Evolutionary conservation across 2,797 vertebrate genomes (phyloP).

Genomic region (Oreochromis grahami): DNA sequence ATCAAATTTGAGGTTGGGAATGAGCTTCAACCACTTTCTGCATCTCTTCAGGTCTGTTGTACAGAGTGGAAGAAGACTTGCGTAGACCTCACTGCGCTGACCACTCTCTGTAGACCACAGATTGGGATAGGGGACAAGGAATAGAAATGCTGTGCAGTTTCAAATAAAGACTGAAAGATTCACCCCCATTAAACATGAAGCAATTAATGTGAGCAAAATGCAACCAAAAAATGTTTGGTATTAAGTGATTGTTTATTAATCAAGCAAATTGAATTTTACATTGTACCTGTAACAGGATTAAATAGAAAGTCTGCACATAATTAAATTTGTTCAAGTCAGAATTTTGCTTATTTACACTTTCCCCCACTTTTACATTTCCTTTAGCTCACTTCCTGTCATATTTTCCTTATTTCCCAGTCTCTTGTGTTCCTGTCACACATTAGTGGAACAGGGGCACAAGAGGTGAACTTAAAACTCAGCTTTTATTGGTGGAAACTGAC

Average conservation of each 20-base stretch:
- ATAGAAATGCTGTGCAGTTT: not conserved
- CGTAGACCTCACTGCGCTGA: not conserved
- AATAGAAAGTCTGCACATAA: not conserved
- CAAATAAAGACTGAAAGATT: not conserved
- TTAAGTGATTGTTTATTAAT: not conserved
- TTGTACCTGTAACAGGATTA: not conserved
- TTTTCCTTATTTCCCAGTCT: too few species aligned
- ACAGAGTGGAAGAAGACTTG: not conserved
- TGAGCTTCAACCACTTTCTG: not conserved
- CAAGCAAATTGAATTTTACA: not conserved
- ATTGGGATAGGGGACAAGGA: not conserved
- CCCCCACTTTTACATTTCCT: not conserved
- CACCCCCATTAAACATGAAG: not conserved
- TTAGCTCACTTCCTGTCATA: too few species aligned
- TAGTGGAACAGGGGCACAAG: too few species aligned
- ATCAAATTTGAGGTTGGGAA: not conserved
- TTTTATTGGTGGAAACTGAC: too few species aligned
- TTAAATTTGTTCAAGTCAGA: not conserved
- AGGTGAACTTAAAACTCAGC: too few species aligned
- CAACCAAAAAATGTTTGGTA: not conserved
- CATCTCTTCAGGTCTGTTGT: not conserved
- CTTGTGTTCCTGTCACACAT: too few species aligned
- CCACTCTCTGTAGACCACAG: not conserved
- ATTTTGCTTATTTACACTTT: not conserved
- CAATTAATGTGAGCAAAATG: not conserved